Evolutionary conservation across 2,113 vertebrate species (phyloP), one percentile per base, ranked within the genome.

Genomic region (Megalops atlanticus): DNA sequence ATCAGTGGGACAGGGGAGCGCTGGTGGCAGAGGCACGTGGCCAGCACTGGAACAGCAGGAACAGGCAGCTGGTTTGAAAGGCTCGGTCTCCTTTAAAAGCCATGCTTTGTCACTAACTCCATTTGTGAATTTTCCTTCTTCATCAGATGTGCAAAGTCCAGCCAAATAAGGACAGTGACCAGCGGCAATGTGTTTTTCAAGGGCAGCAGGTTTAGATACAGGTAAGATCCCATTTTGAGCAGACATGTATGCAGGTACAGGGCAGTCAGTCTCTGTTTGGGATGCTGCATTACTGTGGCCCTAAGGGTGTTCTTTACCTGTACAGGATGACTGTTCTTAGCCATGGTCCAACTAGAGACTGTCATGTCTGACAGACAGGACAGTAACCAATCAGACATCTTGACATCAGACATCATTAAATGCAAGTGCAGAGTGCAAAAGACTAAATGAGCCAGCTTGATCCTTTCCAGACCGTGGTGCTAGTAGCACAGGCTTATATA

Each of bases 101-200:
- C 45, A 49, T 49, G 47, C 47, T 49, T 49, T 49, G 8, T 12
- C 45, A 69, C 1, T 84, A 45, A 80, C 43, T 64, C 0, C 0
- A 0, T 88, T 0, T 74, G 87, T 24, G 89, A 77, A 15, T 90
- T 82, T 81, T 58, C 82, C 35, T 86, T 75, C 89, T 88, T 79
- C 88, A 70, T 82, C 86, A 99, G 98, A 91, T 99, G 97, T 92
- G 96, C 96, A 85, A 99, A 99, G 90, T 99, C 98, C 35, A 99
- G 98, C 91, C 97, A 99, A 93, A 98, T 99, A 89, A 99, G 98
- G 91, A 99, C 98, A 0, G 95, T 98, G 87, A 97, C 96, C 64
- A 99, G 98, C 93, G 99, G 97, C 90, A 99, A 97, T 93, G 96
- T 99, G 88, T 98, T 99, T 95, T 99, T 99, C 92, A 99, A 99